Conservation (phyloP, 1,140 invertebrate species). For the Hylaeus volcanicus region DNA sequence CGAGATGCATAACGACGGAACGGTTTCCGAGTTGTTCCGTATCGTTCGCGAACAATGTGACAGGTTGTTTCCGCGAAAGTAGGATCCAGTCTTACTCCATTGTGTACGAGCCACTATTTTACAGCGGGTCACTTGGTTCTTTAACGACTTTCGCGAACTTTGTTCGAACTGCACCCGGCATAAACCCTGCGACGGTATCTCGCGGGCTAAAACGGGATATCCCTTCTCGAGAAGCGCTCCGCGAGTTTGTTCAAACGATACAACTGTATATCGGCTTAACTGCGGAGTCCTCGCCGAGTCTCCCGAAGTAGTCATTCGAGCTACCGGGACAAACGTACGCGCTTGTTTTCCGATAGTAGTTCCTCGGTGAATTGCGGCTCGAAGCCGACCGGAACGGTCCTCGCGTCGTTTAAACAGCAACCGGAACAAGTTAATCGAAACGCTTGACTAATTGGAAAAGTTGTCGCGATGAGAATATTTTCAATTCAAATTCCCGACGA, state of each 20-base stretch:
- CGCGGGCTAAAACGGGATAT: neutral
- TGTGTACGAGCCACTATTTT: constrained; percentile 4
- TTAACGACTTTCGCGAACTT: constrained; percentile 47
- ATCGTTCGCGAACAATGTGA: neutral
- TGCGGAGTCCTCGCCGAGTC: neutral
- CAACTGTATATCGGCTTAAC: constrained; percentile 6
- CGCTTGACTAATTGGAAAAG: constrained; percentile 18
- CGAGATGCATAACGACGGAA: too few species aligned
- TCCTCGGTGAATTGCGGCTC: neutral
- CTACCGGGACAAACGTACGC: neutral
- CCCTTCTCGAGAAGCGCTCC: neutral
- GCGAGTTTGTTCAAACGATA: neutral
- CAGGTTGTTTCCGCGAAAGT: constrained; percentile 1
- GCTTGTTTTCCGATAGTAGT: neutral
- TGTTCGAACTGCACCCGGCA: neutral
- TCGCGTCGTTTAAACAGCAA: neutral
- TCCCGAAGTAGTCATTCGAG: neutral
- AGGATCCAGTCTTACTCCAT: neutral
- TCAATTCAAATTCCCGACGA: neutral
- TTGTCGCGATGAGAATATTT: neutral
- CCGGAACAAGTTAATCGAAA: neutral
- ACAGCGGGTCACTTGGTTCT: constrained; percentile 28
- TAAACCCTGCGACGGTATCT: constrained; percentile 11
- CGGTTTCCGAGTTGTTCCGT: too few species aligned
- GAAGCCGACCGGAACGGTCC: neutral